Base-by-base conservation (phyloP, 2,797 vertebrate genomes). In the Kryptolebias ocellatus region DNA sequence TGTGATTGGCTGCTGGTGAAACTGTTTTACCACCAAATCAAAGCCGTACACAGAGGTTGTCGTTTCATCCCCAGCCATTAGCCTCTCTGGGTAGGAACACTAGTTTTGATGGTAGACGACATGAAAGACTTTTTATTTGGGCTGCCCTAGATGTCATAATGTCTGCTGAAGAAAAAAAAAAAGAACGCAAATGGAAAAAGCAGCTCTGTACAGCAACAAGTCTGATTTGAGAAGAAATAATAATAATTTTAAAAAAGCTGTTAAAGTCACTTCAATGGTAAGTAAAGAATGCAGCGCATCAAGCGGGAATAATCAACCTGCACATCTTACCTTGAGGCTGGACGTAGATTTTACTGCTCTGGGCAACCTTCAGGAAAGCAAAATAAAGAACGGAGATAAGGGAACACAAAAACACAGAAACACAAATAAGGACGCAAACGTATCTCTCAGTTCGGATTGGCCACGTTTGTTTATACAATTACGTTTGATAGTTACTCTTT, bases 311-410 rank as follows among this genome's bases (percentile, higher is more conserved):
- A 60, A 71, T 71, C 60, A 64, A 79, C 73, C 60, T 67, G 67
- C 51, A 66, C 55, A 20, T 70, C 93, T 95, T 89, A 99, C 98
- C 98, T 96, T 99, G 98, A 60, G 93, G 92, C 70, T 98, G 97
- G 27, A 99, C 91, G 20, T 91, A 86, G 64, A 98, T 96, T 91
- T 96, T 96, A 60, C 79, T 91, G 83, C 86, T 89, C 14, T 92
- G 92, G 45, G 93, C 93, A 1, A 94, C 93, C 98, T 99, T 80
- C 56, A 71, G 73, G 58, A 88, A 87, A 29, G 46, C 46, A 76
- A n/a, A 84, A 53, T 78, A 18, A 84, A 53, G 78, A 57, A 24
- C 1, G 20, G 20, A 28, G 18, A 7, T 28, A 46, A 29, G 10
- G 7, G 10, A 49, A 17, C 18, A 31, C 17, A 44, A 5, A 4